These are phyloP conservation scores for Odontocolon sp. DNA, from an alignment of 2,888 invertebrate species.

Conservation along the genomic window DNA sequence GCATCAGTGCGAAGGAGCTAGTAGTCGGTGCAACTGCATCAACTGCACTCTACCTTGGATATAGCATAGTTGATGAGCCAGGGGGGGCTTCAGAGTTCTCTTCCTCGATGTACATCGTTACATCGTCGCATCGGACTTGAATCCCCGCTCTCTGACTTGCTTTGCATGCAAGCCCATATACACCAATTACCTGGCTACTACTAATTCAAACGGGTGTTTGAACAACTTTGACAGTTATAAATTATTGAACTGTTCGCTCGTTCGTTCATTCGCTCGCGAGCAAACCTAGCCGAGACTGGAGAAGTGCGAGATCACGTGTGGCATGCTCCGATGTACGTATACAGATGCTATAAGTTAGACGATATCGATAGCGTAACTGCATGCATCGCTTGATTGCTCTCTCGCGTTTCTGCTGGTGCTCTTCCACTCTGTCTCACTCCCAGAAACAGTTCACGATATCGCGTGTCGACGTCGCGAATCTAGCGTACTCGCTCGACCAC, in stretches of 20 bases:
- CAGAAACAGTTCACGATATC: conserved; percentile 59
- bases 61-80: conserved; percentile 49
- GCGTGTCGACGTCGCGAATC: conserved; percentile 51
- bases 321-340: conserved; percentile 17
- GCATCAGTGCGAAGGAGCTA: conserved; percentile 20
- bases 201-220: conserved; percentile 66
- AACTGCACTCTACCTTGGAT: conserved; percentile 40
- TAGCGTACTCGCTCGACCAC: conserved; percentile 30
- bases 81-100: conserved; percentile 45
- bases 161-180: conserved; percentile 54
- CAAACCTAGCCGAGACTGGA: neutral
- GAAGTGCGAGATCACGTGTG: conserved; percentile 31
- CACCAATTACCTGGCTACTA: conserved; percentile 63
- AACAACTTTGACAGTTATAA: conserved; percentile 65
- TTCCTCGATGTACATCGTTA: conserved; percentile 44
- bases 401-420: conserved; percentile 19
- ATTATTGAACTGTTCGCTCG: conserved; percentile 57
- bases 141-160: conserved; percentile 25
- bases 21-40: conserved; percentile 52
- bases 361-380: conserved; percentile 57
- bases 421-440: conserved; percentile 16
- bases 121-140: conserved; percentile 38
- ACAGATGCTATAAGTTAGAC: conserved; percentile 42
- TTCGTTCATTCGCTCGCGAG: conserved; percentile 35
- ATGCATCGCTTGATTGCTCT: conserved; percentile 56